Conservation (phyloP, 2,888 invertebrate genomes). For the Cremastinae sp. region DNA sequence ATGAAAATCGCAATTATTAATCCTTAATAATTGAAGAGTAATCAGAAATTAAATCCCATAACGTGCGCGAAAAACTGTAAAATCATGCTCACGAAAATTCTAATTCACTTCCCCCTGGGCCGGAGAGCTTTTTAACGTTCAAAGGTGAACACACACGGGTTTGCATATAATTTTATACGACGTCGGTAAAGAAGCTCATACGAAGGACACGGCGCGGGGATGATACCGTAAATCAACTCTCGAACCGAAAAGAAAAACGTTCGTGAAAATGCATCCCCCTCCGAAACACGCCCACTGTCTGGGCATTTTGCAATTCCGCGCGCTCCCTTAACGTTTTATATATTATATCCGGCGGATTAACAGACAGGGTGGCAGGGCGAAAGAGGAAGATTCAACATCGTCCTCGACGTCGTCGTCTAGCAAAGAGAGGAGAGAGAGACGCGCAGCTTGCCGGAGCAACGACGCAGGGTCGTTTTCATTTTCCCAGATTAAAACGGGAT, state of each 20-base stretch:
- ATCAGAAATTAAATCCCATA: slow-evolving; percentile 15
- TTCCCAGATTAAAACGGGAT: slow-evolving; percentile 77
- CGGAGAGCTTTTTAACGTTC: background rate
- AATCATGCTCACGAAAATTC: slow-evolving; percentile 50
- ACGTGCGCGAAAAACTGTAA: background rate
- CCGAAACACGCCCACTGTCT: slow-evolving; percentile 48
- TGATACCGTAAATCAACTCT: slow-evolving; percentile 56
- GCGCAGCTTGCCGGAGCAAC: slow-evolving; percentile 21
- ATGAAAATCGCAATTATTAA: slow-evolving; percentile 6
- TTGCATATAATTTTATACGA: slow-evolving; percentile 23
- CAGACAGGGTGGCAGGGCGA: slow-evolving; percentile 25
- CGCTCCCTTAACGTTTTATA: background rate
- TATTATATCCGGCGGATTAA: slow-evolving; percentile 52
- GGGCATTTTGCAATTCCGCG: slow-evolving; percentile 45
- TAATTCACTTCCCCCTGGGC: slow-evolving; percentile 60
- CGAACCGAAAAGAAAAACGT: slow-evolving; percentile 55
- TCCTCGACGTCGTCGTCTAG: slow-evolving; percentile 45
- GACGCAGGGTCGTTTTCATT: slow-evolving; percentile 71
- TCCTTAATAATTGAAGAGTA: background rate
- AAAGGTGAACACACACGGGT: slow-evolving; percentile 5
- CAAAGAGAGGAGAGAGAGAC: slow-evolving; percentile 44
- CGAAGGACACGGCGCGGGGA: slow-evolving; percentile 3
- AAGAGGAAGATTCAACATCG: slow-evolving; percentile 50
- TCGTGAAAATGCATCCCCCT: slow-evolving; percentile 44
- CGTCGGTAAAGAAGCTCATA: slow-evolving; percentile 11